These are phyloP conservation scores for cat (Felis catus) DNA, from an alignment of 2,113 vertebrate species.

Conservation along the genomic window DNA sequence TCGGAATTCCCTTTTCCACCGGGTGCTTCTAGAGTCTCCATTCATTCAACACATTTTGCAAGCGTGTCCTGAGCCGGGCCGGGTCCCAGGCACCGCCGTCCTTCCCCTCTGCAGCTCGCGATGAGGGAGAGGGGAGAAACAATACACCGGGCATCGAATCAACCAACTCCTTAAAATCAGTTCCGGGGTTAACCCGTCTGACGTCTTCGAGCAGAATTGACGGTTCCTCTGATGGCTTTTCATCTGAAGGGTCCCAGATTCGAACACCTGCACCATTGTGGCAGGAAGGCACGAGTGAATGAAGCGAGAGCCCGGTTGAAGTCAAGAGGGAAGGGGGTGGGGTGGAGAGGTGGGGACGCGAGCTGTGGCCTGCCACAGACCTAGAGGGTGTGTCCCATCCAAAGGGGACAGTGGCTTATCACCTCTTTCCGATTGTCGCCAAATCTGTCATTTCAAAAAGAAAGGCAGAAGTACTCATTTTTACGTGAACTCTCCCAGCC, in stretches of 20 bases:
- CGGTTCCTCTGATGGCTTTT: not conserved
- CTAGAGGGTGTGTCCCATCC: not conserved
- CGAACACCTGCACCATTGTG: not conserved
- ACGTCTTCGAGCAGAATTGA: not conserved
- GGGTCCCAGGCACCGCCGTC: not conserved
- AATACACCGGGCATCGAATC: not conserved
- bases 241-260: not conserved
- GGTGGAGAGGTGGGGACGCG: not conserved
- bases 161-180: not conserved
- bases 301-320: not conserved
- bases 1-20: conserved; percentile 33
- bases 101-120: not conserved
- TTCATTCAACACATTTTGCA: conserved; percentile 15
- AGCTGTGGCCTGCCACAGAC: not conserved
- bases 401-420: not conserved
- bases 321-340: not conserved
- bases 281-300: not conserved
- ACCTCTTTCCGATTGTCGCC: not conserved
- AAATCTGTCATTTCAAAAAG: not conserved
- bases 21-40: not conserved
- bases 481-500: not conserved
- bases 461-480: not conserved
- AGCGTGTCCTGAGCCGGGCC: not conserved
- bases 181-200: not conserved
- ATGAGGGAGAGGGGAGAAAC: too few species aligned